Conservation (phyloP, 2,888 invertebrate species). For the Buathra laborator region DNA sequence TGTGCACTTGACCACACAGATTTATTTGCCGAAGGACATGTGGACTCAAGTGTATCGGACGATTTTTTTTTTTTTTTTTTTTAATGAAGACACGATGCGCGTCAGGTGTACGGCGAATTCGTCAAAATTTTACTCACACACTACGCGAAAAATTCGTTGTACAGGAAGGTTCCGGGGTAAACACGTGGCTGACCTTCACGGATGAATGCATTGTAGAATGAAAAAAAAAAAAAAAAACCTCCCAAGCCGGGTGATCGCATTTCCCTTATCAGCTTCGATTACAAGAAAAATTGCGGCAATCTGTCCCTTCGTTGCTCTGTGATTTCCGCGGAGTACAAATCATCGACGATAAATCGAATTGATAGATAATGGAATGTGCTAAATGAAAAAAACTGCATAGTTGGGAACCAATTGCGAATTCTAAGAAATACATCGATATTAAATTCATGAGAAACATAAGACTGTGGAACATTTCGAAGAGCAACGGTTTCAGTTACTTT, state of each 20-base stretch:
- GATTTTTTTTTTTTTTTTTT: not conserved
- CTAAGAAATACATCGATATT: too few relatives aligned
- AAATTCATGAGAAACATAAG: too few relatives aligned
- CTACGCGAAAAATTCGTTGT: not conserved
- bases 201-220: not conserved
- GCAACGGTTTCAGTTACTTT: too few relatives aligned
- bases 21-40: constrained; percentile 51
- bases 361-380: not conserved
- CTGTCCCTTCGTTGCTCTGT: constrained; percentile 33
- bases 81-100: not conserved
- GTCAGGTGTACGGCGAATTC: not conserved
- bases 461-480: too few relatives aligned
- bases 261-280: constrained; percentile 40
- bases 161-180: not conserved
- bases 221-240: not conserved
- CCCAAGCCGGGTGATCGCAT: not conserved
- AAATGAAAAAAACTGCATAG: not conserved
- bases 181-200: not conserved
- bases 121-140: not conserved
- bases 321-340: constrained; percentile 34
- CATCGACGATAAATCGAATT: constrained; percentile 17
- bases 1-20: constrained; percentile 39
- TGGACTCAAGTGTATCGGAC: not conserved
- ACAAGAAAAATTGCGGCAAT: constrained; percentile 32
- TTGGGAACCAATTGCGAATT: not conserved